Conservation (phyloP, 23 tunicate genomes). For the Botrylloides violaceus region DNA sequence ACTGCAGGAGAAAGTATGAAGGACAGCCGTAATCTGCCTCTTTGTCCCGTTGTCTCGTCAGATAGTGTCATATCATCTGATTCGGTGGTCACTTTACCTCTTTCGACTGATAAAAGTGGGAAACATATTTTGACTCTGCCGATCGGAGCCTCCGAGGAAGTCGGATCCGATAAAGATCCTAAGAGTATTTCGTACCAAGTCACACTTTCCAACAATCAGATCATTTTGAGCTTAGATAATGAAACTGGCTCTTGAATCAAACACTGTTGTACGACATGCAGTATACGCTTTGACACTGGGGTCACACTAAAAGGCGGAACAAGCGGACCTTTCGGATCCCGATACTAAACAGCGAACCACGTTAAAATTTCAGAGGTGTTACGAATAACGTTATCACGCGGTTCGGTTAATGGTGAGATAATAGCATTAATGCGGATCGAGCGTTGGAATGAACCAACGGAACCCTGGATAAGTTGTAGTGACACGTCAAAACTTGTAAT, state of each 20-base stretch:
- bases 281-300: no score
- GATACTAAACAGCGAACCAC: no score
- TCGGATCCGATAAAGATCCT: constrained; percentile 2
- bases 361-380: no score
- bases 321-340: no score
- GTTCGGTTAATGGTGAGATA: no score
- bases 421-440: no score
- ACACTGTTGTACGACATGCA: no score
- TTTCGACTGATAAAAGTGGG: constrained; percentile 38
- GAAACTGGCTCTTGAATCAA: neutral
- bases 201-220: constrained; percentile 43
- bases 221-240: constrained; percentile 35
- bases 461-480: no score
- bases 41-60: neutral
- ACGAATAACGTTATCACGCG: no score
- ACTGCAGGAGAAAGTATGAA: neutral
- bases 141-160: constrained; percentile 14
- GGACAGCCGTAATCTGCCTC: neutral
- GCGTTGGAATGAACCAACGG: no score
- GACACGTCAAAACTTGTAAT: no score
- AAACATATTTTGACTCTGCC: constrained; percentile 49
- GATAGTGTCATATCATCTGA: constrained; percentile 4
- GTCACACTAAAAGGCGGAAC: no score
- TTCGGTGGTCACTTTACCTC: constrained; percentile 44
- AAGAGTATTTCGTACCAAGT: constrained; percentile 41